Evolutionary conservation across 2,113 vertebrate genomes (phyloP).

Genomic region (Salvelinus sp.): DNA sequence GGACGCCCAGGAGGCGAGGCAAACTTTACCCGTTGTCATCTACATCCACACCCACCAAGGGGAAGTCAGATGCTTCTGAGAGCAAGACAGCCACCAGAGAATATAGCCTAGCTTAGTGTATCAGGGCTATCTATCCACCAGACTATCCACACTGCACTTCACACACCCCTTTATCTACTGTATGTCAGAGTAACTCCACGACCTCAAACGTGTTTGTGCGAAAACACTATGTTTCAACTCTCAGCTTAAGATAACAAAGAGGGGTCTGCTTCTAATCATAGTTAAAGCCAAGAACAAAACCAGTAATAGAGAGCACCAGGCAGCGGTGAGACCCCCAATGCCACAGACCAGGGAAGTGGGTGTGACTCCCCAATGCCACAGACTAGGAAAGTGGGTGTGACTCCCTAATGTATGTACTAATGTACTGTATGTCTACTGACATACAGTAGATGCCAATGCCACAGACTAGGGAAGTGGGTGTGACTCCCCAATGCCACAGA

Average conservation of each 20-base stretch:
- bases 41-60: slow-evolving; percentile 75
- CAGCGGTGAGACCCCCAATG: background rate
- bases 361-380: background rate
- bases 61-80: slow-evolving; percentile 71
- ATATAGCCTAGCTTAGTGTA: slow-evolving; percentile 58
- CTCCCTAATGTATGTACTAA: no score
- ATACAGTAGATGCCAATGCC: background rate
- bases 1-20: slow-evolving; percentile 29
- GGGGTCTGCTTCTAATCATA: background rate
- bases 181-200: slow-evolving; percentile 2
- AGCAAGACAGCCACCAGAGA: slow-evolving; percentile 80
- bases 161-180: background rate
- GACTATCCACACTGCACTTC: background rate
- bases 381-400: background rate
- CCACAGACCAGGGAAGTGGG: background rate
- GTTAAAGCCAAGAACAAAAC: background rate
- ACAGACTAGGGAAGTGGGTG: background rate
- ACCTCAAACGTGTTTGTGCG: background rate
- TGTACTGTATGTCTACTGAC: no score
- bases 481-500: background rate
- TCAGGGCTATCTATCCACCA: slow-evolving; percentile 16
- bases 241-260: background rate
- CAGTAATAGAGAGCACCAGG: background rate
- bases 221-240: background rate
- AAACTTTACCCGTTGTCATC: slow-evolving; percentile 17